Conservation (phyloP, 2,797 vertebrate genomes). For the Oryzias sinensis region DNA sequence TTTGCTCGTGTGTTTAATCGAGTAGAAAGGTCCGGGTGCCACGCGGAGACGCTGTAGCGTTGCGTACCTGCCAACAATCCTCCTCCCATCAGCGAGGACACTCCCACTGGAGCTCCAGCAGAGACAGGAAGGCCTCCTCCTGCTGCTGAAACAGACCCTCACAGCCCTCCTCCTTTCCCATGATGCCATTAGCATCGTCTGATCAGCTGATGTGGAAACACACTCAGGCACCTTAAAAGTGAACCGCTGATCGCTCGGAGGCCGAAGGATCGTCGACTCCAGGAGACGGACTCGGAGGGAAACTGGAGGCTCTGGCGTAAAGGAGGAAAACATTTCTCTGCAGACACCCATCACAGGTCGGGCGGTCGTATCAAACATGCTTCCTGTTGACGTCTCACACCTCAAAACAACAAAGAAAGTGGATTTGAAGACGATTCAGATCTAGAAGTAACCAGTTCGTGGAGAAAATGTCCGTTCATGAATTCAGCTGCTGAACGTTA, state of each 20-base stretch:
- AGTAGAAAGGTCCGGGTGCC: too few relatives aligned
- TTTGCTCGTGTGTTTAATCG: too few relatives aligned
- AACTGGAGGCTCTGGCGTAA: too few relatives aligned
- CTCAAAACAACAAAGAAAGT: not conserved
- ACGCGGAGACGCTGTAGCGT: too few relatives aligned
- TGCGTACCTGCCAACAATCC: too few relatives aligned
- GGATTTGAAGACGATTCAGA: not conserved
- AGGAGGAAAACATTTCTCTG: not conserved
- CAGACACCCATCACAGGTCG: conserved; percentile 16
- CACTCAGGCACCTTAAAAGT: conserved; percentile 19
- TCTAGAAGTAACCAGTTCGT: too few relatives aligned
- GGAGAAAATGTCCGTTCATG: not conserved
- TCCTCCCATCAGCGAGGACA: too few relatives aligned
- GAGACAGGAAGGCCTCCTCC: conserved; percentile 1
- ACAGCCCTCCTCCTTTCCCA: conserved; percentile 9
- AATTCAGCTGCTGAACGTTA: conserved; percentile 6
- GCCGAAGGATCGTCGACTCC: conserved; percentile 11
- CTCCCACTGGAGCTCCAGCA: conserved; percentile 6
- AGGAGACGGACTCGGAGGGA: not conserved
- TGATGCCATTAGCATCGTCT: conserved; percentile 18
- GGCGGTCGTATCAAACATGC: conserved; percentile 5
- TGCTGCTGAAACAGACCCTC: conserved; percentile 1
- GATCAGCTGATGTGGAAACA: conserved; percentile 3
- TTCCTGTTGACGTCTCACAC: not conserved
- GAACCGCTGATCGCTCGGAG: conserved; percentile 2